phyloP scores from a whole-genome alignment of 1,140 invertebrate species.

The Euborellia annulipes region DNA sequence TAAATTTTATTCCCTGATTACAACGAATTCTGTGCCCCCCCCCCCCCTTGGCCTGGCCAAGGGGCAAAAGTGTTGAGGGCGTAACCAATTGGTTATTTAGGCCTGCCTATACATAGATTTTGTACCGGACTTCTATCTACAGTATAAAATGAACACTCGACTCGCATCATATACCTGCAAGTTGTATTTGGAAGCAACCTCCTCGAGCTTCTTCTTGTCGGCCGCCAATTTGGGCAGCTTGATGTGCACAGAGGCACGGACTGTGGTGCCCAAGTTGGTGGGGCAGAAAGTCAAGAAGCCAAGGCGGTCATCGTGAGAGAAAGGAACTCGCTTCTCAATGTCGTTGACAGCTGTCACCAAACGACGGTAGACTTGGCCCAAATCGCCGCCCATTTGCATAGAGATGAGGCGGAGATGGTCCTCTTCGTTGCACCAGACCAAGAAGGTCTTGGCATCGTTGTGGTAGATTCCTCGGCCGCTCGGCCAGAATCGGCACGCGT shows the following conservation, averaged over 20 bases:
- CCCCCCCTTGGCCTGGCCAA: too few species aligned
- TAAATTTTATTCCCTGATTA: too few species aligned
- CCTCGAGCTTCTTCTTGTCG: slow-evolving; percentile 68
- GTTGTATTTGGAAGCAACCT: slow-evolving; percentile 80
- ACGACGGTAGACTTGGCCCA: slow-evolving; percentile 73
- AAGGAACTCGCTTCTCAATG: slow-evolving; percentile 80
- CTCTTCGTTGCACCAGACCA: slow-evolving; percentile 97
- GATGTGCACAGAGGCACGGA: slow-evolving; percentile 48
- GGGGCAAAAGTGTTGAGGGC: too few species aligned
- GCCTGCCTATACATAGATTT: too few species aligned
- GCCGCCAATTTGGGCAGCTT: slow-evolving; percentile 23
- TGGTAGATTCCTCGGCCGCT: slow-evolving; percentile 91
- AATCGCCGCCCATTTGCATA: slow-evolving; percentile 93
- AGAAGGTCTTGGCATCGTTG: slow-evolving; percentile 92
- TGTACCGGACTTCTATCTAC: too few species aligned
- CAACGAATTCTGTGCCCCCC: too few species aligned
- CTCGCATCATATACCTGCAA: slow-evolving; percentile 79
- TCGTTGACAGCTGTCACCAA: slow-evolving; percentile 81
- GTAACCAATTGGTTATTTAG: too few species aligned
- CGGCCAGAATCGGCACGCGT: slow-evolving; percentile 91
- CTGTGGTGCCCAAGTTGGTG: slow-evolving; percentile 92
- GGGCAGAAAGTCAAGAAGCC: slow-evolving; percentile 98
- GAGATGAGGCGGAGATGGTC: slow-evolving; percentile 95
- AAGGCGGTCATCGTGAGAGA: slow-evolving; percentile 82
- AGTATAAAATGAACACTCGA: too few species aligned